Conservation (phyloP, 2,113 vertebrate species). For the Silurus glanis region DNA sequence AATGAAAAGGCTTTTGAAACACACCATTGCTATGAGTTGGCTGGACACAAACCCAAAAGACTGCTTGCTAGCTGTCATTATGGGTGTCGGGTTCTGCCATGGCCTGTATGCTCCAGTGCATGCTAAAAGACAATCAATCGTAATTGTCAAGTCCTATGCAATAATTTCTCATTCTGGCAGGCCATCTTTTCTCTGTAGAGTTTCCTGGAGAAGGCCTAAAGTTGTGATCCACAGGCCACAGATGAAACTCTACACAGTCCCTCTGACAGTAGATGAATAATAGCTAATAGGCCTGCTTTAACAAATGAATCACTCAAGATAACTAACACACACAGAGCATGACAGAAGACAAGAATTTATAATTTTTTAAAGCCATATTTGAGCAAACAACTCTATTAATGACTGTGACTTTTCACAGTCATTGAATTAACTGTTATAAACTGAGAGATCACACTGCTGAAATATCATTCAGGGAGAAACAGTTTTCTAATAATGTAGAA, state of each 20-base stretch:
- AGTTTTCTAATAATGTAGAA: background rate
- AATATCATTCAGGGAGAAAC: slow-evolving; percentile 14
- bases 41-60: slow-evolving; percentile 78
- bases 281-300: slow-evolving; percentile 9
- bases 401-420: slow-evolving; percentile 20
- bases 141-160: slow-evolving; percentile 89
- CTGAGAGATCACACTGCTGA: background rate
- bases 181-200: slow-evolving; percentile 85
- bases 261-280: slow-evolving; percentile 59
- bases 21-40: slow-evolving; percentile 71
- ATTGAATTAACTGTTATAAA: background rate
- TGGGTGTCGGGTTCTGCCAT: slow-evolving; percentile 83
- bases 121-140: slow-evolving; percentile 99
- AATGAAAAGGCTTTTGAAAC: slow-evolving; percentile 72
- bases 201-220: slow-evolving; percentile 84
- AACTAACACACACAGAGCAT: background rate
- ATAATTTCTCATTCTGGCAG: slow-evolving; percentile 99
- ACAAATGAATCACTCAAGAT: background rate
- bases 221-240: slow-evolving; percentile 73
- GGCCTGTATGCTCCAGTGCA: slow-evolving; percentile 85
- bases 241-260: slow-evolving; percentile 74
- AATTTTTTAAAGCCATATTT: background rate
- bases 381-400: slow-evolving; percentile 4
- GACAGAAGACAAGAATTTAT: too few species aligned
- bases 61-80: slow-evolving; percentile 81